These are phyloP conservation scores for Cranoglanis bouderius DNA, from an alignment of 2,113 vertebrate genomes.

Conservation along the genomic window DNA sequence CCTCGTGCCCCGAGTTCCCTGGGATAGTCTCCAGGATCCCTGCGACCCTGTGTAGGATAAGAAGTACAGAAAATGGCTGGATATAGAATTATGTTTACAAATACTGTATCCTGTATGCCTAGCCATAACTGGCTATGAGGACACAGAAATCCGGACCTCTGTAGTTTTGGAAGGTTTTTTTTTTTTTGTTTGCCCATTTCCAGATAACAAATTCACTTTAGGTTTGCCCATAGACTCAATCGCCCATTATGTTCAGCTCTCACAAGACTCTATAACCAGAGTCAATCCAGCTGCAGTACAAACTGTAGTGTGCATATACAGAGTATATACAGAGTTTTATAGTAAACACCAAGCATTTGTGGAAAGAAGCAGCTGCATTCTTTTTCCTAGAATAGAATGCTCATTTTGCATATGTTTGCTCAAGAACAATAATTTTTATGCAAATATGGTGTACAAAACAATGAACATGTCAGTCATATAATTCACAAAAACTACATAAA, in stretches of 20 bases:
- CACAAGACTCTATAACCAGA: neutral
- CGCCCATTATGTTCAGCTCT: too few relatives aligned
- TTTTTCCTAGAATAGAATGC: neutral
- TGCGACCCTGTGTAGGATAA: too few relatives aligned
- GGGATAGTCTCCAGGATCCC: too few relatives aligned
- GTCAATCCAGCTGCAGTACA: neutral
- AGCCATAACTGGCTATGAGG: neutral
- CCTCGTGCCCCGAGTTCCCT: too few relatives aligned
- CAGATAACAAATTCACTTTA: neutral
- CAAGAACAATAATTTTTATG: neutral
- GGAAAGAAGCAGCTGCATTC: too few relatives aligned
- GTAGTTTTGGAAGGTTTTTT: neutral
- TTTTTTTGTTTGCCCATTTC: neutral
- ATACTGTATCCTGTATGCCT: neutral
- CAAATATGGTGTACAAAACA: neutral
- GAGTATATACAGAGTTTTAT: too few relatives aligned
- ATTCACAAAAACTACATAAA: neutral
- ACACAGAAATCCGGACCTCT: neutral
- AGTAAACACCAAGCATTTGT: too few relatives aligned
- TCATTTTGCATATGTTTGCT: neutral
- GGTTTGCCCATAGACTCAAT: neutral
- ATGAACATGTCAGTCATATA: neutral
- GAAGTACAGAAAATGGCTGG: too few relatives aligned
- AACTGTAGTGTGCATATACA: neutral
- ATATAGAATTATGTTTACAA: too few relatives aligned